These are phyloP conservation scores for Fragum fragum DNA, from an alignment of 2,888 invertebrate genomes.

Conservation along the genomic window DNA sequence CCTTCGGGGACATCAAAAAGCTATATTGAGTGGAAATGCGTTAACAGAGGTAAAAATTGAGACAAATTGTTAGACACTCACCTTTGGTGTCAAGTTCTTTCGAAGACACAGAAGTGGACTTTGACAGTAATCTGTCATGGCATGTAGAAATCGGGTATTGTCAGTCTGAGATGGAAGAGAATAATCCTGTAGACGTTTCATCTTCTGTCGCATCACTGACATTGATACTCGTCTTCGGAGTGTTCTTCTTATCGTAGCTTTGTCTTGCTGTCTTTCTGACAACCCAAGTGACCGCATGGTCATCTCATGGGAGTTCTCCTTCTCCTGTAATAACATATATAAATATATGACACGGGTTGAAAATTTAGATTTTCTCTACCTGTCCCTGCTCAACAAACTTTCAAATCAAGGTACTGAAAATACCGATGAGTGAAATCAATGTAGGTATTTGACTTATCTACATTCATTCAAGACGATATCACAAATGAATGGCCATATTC, in stretches of 20 bases:
- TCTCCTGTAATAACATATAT: constrained; percentile 56
- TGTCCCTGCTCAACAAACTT: too few species aligned
- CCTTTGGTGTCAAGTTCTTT: constrained; percentile 35
- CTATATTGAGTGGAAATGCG: too few species aligned
- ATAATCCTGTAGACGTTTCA: constrained; percentile 75
- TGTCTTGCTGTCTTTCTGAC: constrained; percentile 23
- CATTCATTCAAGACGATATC: too few species aligned
- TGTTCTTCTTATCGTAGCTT: constrained; percentile 63
- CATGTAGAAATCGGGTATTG: constrained; percentile 57
- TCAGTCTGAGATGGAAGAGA: constrained; percentile 67
- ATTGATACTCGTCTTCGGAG: constrained; percentile 69
- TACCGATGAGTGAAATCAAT: too few species aligned
- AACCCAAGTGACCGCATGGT: not conserved
- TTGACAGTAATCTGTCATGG: constrained; percentile 51
- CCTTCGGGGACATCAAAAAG: too few species aligned
- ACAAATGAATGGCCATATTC: too few species aligned
- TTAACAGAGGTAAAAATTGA: too few species aligned
- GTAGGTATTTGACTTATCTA: too few species aligned
- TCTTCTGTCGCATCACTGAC: constrained; percentile 72
- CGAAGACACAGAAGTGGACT: constrained; percentile 55
- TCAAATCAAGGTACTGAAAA: too few species aligned
- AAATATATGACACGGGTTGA: too few species aligned
- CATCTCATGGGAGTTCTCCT: constrained; percentile 44
- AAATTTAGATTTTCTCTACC: too few species aligned
- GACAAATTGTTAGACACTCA: constrained; percentile 16